phyloP scores from a whole-genome alignment of 2,113 vertebrate species.

The Apodemus sylvaticus region DNA sequence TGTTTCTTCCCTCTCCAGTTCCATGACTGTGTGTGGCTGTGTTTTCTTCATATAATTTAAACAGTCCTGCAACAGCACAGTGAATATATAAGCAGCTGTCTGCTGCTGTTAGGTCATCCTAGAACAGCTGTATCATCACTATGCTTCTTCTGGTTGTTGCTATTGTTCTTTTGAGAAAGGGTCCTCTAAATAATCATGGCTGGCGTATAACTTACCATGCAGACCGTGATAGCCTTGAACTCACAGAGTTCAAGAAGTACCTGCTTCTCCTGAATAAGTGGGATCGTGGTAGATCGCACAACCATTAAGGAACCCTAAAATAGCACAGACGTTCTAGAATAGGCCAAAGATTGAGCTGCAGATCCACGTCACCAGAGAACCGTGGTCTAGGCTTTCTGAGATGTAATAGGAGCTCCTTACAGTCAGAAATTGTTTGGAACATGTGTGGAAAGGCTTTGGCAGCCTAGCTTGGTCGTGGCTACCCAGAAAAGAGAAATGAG shows the following conservation, averaged over 20 bases:
- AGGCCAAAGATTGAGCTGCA: neutral
- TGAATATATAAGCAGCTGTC: neutral
- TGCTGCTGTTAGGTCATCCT: neutral
- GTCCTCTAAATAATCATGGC: neutral
- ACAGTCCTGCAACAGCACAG: neutral
- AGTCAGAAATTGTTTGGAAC: conserved; percentile 33
- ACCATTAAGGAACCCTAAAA: neutral
- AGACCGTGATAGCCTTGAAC: neutral
- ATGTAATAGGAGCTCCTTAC: neutral
- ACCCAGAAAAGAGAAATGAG: neutral
- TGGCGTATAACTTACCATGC: neutral
- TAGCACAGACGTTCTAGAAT: neutral
- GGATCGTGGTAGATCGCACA: neutral
- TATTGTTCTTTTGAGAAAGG: neutral
- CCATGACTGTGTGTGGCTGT: neutral
- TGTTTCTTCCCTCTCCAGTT: neutral
- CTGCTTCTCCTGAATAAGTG: neutral
- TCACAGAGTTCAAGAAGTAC: neutral
- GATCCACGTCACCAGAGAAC: neutral
- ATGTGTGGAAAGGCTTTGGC: conserved; percentile 7
- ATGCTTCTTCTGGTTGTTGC: neutral
- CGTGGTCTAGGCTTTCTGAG: neutral
- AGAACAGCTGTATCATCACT: neutral
- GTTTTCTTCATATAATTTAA: neutral
- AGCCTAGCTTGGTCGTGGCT: neutral